Evolutionary conservation across 37 sponge, comb jelly and placozoan genomes (phyloP).

Genomic region (Lycopodina hypogea): DNA sequence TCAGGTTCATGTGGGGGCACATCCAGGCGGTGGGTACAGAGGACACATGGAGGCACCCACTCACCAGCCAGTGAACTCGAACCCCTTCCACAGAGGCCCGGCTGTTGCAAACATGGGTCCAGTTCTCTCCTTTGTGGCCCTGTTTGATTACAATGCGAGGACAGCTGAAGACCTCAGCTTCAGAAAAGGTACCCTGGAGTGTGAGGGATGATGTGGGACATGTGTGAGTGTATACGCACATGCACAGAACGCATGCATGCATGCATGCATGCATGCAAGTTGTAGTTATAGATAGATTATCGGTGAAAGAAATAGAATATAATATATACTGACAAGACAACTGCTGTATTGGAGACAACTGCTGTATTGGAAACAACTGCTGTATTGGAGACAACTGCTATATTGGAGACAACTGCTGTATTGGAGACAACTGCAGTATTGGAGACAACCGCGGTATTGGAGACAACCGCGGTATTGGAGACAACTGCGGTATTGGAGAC

Average conservation of each 20-base stretch:
- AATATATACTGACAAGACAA: too few relatives aligned
- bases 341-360: too few relatives aligned
- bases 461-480: too few relatives aligned
- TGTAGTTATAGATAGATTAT: too few relatives aligned
- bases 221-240: not conserved
- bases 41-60: constrained; percentile 9
- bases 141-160: constrained; percentile 91
- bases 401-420: too few relatives aligned
- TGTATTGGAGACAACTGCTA: too few relatives aligned
- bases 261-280: not conserved
- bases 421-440: too few relatives aligned
- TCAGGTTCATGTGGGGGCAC: not conserved
- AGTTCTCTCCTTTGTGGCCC: constrained; percentile 58
- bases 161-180: constrained; percentile 88
- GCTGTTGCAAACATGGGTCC: not conserved
- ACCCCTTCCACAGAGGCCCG: constrained; percentile 12
- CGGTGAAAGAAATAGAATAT: too few relatives aligned
- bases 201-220: not conserved
- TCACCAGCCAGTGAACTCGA: not conserved
- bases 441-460: too few relatives aligned
- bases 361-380: too few relatives aligned
- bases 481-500: too few relatives aligned
- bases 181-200: constrained; percentile 46
- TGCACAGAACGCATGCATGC: not conserved
- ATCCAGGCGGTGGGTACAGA: not conserved